These are phyloP conservation scores for Epirrita christyi DNA, from an alignment of 2,888 invertebrate species.

Conservation along the genomic window DNA sequence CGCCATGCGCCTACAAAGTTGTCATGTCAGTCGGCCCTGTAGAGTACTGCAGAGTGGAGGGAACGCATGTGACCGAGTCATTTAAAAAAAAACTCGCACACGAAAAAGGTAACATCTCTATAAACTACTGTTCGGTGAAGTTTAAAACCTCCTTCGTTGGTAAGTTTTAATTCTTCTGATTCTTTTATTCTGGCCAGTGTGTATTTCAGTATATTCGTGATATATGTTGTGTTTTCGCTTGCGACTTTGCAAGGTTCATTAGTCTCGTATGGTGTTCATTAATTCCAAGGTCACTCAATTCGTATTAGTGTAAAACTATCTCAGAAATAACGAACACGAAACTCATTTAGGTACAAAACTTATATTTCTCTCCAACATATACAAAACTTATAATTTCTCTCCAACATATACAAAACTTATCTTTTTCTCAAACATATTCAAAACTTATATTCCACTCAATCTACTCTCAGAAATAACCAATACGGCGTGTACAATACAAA, in stretches of 20 bases:
- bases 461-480: too few species aligned
- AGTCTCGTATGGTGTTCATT: not conserved
- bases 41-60: not conserved
- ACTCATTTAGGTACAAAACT: too few species aligned
- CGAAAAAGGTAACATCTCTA: slow-evolving; percentile 5
- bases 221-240: not conserved
- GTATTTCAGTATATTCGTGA: too few species aligned
- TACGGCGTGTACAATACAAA: too few species aligned
- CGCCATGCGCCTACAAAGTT: not conserved
- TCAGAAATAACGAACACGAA: too few species aligned
- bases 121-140: slow-evolving; percentile 15
- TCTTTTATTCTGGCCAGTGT: not conserved
- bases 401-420: too few species aligned
- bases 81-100: slow-evolving; percentile 4
- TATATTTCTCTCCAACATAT: too few species aligned
- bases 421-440: too few species aligned
- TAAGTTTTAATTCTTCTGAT: slow-evolving; percentile 9
- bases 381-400: too few species aligned
- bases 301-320: too few species aligned
- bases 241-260: not conserved
- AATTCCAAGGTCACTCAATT: not conserved
- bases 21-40: slow-evolving; percentile 18
- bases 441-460: too few species aligned
- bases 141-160: slow-evolving; percentile 13
- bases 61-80: slow-evolving; percentile 20